These are phyloP conservation scores for Ptychodera flava DNA, from an alignment of 35 echinoderm and acorn worm species.

Conservation along the genomic window DNA sequence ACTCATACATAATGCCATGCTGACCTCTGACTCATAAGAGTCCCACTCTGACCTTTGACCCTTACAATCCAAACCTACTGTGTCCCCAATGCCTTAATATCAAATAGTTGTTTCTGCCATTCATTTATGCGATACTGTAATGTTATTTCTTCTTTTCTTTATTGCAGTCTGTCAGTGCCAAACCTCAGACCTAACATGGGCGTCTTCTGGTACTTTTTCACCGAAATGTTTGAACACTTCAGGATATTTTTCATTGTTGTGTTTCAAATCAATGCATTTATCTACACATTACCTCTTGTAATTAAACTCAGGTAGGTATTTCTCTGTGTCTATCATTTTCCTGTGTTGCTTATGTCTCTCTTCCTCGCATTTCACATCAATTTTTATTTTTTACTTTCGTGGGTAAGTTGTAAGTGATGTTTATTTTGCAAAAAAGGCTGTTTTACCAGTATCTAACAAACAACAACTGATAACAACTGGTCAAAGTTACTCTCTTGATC, in stretches of 20 bases:
- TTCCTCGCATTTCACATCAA: neutral
- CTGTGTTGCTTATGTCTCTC: neutral
- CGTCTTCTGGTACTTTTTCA: constrained; percentile 96
- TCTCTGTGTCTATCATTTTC: too few relatives aligned
- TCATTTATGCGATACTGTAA: too few relatives aligned
- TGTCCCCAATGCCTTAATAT: too few relatives aligned
- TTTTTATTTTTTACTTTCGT: neutral
- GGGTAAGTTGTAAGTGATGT: neutral
- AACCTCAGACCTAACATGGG: constrained; percentile 87
- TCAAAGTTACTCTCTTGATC: too few relatives aligned
- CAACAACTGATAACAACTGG: too few relatives aligned
- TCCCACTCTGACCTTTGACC: too few relatives aligned
- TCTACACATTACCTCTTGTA: constrained; percentile 70
- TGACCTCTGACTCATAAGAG: too few relatives aligned
- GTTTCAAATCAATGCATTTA: constrained; percentile 94
- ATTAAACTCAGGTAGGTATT: constrained; percentile 72
- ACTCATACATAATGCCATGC: too few relatives aligned
- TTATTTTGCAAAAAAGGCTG: neutral
- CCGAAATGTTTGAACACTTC: constrained; percentile 99
- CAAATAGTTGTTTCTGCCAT: too few relatives aligned
- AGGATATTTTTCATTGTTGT: constrained; percentile 78
- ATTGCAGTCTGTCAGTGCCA: constrained; percentile 59
- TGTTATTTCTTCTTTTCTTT: too few relatives aligned
- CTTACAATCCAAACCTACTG: too few relatives aligned
- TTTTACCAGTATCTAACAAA: too few relatives aligned